Evolutionary conservation across 2,797 vertebrate genomes (phyloP), one percentile per base, ranked within the genome.

Genomic region (Buphagus erythrorhynchus): DNA sequence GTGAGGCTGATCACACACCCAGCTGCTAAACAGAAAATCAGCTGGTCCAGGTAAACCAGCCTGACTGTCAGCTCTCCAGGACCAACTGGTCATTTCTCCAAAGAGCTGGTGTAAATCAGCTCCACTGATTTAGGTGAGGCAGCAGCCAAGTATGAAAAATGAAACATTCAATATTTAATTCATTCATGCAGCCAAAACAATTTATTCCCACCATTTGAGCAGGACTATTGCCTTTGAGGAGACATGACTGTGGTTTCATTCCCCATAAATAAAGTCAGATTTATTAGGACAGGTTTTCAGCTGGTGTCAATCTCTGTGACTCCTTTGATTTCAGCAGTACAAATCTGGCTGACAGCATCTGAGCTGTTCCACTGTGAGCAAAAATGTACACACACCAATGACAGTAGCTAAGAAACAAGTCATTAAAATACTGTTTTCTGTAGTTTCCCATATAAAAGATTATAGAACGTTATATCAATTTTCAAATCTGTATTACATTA

Each of bases 251-350:
- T 22, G n/a, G 49, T 90, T 93, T 91, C 52, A 42, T 55, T 13
- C 20, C 17, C 16, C 61, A 54, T 86, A 90, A 94, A 86, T n/a
- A 79, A 83, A 52, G 42, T 33, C 33, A 74, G 57, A 80, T 87
- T 89, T 91, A 83, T 91, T 77, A 83, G 54, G 68, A 86, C 79
- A 88, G 58, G 65, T 93, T 79, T 94, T 95, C 87, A 95, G 79
- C 68, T 94, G 85, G 45, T 90, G 82, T 90, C 85, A 93, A 35
- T 95, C 85, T 88, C 82, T 67, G 45, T 49, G 85, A 72, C 51
- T 86, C 26, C 65, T 38, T 75, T 93, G 78, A 88, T 80, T 86
- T 86, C 87, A 83, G n/a, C 52, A 83, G 45, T 17, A 71, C 28
- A 85, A 57, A 63, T 85, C 63, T 87, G 71, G 11, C 24, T 85